Conservation (phyloP, 2,113 vertebrate species). For the Chlamydotis undulata region DNA sequence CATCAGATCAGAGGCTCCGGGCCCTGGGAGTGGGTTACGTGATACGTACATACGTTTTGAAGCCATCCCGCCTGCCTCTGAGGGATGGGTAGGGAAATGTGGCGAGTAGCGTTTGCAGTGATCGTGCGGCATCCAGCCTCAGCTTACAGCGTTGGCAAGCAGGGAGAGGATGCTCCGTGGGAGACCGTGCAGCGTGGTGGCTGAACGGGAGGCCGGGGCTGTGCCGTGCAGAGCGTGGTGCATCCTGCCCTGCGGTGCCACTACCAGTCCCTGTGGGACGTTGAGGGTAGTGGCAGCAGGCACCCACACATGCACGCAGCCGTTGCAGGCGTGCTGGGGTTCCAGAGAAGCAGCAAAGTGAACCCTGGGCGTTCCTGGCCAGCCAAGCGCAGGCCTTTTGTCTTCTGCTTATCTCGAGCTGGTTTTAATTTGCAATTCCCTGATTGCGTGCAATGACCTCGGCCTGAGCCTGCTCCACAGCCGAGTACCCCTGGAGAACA, state of each 20-base stretch:
- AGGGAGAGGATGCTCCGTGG: background rate
- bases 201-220: background rate
- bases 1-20: background rate
- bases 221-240: fast-evolving
- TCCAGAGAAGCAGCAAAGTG: background rate
- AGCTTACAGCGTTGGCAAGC: background rate
- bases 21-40: background rate
- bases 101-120: fast-evolving
- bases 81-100: fast-evolving
- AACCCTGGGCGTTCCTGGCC: background rate
- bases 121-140: fast-evolving
- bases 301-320: fast-evolving
- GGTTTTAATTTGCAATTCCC: constrained; percentile 41
- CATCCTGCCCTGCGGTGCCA: fast-evolving
- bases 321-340: background rate
- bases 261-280: fast-evolving
- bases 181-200: fast-evolving
- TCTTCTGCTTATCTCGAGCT: constrained; percentile 36
- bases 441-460: constrained; percentile 10
- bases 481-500: background rate
- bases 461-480: background rate
- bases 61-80: background rate
- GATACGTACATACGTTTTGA: fast-evolving
- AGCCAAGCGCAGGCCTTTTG: background rate
- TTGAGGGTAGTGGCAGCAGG: background rate